Evolutionary conservation across 2,113 vertebrate species (phyloP).

Genomic region (Pteropus alecto): DNA sequence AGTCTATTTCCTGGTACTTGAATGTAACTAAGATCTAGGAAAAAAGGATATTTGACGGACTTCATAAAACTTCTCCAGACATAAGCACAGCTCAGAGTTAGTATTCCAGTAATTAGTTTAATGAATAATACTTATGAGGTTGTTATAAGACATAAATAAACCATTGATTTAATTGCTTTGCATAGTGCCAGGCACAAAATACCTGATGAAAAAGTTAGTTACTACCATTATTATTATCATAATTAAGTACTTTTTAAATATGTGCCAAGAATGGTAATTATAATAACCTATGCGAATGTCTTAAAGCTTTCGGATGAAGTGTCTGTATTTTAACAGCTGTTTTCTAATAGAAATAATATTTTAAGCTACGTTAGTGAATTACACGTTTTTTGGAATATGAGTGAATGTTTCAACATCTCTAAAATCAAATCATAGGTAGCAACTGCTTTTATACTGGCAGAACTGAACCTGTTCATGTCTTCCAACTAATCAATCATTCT

Average conservation of each 20-base stretch:
- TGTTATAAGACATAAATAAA: neutral
- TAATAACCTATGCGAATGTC: neutral
- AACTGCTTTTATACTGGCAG: neutral
- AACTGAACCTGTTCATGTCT: conserved; percentile 9
- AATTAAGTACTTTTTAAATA: neutral
- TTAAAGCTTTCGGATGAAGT: neutral
- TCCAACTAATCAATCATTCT: conserved; percentile 45
- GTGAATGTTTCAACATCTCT: conserved; percentile 4
- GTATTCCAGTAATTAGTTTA: neutral
- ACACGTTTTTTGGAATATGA: neutral
- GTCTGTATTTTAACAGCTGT: neutral
- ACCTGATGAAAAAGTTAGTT: neutral
- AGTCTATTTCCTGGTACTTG: neutral
- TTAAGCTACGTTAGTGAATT: neutral
- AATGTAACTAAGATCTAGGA: neutral
- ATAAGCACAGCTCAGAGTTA: neutral
- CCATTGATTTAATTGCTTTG: neutral
- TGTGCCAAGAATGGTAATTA: neutral
- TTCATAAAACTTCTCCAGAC: neutral
- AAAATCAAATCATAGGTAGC: conserved; percentile 31
- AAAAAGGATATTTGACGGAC: neutral
- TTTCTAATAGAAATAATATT: neutral
- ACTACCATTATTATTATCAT: neutral
- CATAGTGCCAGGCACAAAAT: neutral
- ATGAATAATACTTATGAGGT: neutral